These are phyloP conservation scores for Dasysyrphus tricinctus DNA, from an alignment of 2,888 invertebrate genomes.

Conservation along the genomic window DNA sequence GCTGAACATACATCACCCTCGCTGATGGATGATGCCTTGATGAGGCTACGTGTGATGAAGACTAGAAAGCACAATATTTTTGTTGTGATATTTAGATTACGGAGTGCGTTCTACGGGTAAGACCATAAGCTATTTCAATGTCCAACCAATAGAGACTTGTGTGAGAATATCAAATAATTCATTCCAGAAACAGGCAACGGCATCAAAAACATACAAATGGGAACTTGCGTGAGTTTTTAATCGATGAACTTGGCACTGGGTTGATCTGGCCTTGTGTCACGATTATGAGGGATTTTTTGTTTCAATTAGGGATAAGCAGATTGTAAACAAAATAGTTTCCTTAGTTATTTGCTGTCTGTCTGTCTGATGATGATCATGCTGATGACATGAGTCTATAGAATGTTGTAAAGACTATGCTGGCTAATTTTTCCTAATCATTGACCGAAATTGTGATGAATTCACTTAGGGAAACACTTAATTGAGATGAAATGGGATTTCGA, in stretches of 20 bases:
- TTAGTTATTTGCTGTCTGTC: conserved; percentile 29
- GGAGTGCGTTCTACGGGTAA: conserved; percentile 43
- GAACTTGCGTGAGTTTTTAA: conserved; percentile 25
- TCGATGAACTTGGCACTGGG: conserved; percentile 44
- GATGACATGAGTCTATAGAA: conserved; percentile 7
- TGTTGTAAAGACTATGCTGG: conserved; percentile 50
- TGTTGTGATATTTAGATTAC: conserved; percentile 34
- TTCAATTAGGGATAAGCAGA: conserved; percentile 63
- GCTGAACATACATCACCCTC: conserved; percentile 56
- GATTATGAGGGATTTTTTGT: conserved; percentile 65
- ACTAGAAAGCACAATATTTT: conserved; percentile 36
- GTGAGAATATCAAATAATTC: conserved; percentile 71
- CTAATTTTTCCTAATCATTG: conserved; percentile 58
- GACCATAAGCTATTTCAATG: not conserved
- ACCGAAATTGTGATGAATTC: conserved; percentile 53
- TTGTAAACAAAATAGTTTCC: conserved; percentile 57
- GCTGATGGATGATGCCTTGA: conserved; percentile 65
- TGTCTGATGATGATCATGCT: not conserved
- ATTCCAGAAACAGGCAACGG: conserved; percentile 24
- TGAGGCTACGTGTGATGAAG: conserved; percentile 42
- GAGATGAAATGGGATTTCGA: not conserved
- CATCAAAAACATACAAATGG: not conserved
- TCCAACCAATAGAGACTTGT: conserved; percentile 28
- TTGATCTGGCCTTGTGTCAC: conserved; percentile 47
- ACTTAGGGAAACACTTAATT: not conserved